phyloP scores from a whole-genome alignment of 2,888 invertebrate species.

The Lathronympha strigana region DNA sequence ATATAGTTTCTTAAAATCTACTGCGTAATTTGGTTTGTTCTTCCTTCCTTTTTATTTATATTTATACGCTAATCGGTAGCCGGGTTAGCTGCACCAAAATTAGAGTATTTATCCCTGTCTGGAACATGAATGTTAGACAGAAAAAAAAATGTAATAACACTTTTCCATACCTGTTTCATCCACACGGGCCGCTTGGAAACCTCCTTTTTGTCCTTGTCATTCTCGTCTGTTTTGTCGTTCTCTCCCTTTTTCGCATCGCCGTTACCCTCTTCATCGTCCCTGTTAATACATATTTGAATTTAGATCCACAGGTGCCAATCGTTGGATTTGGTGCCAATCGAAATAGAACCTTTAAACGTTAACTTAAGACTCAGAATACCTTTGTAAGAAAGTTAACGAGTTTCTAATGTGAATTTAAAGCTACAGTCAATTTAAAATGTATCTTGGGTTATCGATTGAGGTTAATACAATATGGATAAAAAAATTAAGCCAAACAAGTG shows the following conservation, averaged over 20 bases:
- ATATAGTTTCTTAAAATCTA: too few species aligned
- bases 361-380: neutral
- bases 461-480: too few species aligned
- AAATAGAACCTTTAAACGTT: neutral
- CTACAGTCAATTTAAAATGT: neutral
- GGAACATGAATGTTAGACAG: too few species aligned
- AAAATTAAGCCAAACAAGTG: too few species aligned
- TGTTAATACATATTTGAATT: conserved; percentile 48
- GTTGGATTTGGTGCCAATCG: neutral
- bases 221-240: conserved; percentile 66
- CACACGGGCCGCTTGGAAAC: conserved; percentile 61
- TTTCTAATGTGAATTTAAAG: neutral
- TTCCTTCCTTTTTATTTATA: too few species aligned
- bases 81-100: too few species aligned
- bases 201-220: conserved; percentile 84
- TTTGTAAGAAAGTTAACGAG: neutral
- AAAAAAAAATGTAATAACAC: too few species aligned
- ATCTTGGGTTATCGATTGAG: neutral
- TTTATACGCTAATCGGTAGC: too few species aligned
- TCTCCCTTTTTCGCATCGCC: conserved; percentile 70
- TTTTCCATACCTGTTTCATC: conserved; percentile 37
- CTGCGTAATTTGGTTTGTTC: too few species aligned
- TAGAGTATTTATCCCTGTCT: too few species aligned
- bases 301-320: neutral
- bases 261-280: conserved; percentile 83